phyloP scores from a whole-genome alignment of 2,797 vertebrate species.

The Petrocephalus schoutedeni region DNA sequence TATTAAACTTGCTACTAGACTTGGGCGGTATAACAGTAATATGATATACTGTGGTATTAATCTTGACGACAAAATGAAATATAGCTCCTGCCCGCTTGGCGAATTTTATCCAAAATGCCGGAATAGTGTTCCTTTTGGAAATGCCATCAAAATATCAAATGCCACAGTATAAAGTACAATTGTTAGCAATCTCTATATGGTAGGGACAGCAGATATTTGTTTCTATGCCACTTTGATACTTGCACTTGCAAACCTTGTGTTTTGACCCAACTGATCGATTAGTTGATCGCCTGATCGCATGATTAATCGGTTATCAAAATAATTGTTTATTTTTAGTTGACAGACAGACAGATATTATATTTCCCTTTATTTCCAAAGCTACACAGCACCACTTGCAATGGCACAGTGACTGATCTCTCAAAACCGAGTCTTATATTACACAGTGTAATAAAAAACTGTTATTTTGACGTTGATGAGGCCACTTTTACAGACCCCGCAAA shows the following conservation, averaged over 20 bases:
- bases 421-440: too few relatives aligned
- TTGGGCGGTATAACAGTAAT: neutral
- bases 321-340: neutral
- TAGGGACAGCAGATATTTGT: neutral
- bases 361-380: neutral
- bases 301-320: neutral
- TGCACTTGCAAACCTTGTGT: neutral
- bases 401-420: too few relatives aligned
- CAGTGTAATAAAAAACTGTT: too few relatives aligned
- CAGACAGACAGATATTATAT: neutral
- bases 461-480: too few relatives aligned
- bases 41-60: neutral
- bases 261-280: neutral
- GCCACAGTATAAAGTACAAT: neutral
- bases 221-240: neutral
- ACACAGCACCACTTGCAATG: neutral
- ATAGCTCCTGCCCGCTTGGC: too few relatives aligned
- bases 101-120: neutral
- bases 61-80: neutral
- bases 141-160: neutral
- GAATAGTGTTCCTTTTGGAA: neutral
- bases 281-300: neutral
- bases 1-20: neutral
- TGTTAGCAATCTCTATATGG: neutral
- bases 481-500: too few relatives aligned